phyloP scores from a whole-genome alignment of 2,113 vertebrate species.

The Felis chaus region DNA sequence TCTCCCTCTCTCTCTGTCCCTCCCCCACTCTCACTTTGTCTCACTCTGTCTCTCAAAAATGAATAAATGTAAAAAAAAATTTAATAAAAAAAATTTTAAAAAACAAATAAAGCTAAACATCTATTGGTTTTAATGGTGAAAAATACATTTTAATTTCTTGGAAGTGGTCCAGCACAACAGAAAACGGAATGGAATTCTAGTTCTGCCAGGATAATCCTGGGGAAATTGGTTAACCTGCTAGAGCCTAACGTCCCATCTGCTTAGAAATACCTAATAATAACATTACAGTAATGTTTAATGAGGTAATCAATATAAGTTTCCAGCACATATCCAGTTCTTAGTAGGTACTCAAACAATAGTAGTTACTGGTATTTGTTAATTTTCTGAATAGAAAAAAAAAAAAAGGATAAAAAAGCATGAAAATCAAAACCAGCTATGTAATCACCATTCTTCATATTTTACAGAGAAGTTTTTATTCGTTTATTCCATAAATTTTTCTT shows the following conservation, averaged over 20 bases:
- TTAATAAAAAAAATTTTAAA: no score
- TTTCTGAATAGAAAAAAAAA: neutral
- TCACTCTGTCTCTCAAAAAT: no score
- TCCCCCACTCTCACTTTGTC: no score
- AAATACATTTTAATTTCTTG: constrained; percentile 36
- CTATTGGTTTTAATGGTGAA: neutral
- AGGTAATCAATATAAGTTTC: neutral
- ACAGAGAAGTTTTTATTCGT: neutral
- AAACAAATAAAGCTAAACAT: constrained; percentile 22
- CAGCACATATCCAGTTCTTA: neutral
- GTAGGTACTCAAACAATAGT: neutral
- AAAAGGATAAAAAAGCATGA: neutral
- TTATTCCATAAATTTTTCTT: neutral
- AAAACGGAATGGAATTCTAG: constrained; percentile 16
- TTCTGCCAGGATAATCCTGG: constrained; percentile 17
- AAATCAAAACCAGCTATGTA: neutral
- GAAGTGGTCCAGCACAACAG: neutral
- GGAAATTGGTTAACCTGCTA: neutral
- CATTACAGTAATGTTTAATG: neutral
- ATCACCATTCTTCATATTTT: neutral
- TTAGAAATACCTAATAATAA: constrained; percentile 41
- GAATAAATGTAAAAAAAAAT: no score
- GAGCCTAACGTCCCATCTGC: neutral
- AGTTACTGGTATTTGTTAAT: neutral
- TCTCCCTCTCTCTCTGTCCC: no score